Conservation (phyloP, 2,113 vertebrate species). For the Spilogale gracilis region DNA sequence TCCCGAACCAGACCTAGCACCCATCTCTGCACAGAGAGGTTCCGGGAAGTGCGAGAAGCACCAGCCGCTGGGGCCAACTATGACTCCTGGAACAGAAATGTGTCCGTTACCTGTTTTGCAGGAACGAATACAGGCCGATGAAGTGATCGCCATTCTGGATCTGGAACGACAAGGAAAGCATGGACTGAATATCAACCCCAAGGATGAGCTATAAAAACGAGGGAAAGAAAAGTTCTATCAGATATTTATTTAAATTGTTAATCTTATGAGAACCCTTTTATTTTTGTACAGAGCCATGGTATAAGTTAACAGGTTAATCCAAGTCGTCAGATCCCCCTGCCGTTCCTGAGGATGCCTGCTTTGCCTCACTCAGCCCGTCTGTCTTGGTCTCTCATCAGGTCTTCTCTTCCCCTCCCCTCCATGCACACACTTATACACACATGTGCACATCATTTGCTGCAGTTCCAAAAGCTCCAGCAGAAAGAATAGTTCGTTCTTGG, state of each 20-base stretch:
- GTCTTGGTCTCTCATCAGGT: neutral
- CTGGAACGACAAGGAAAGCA: constrained; percentile 86
- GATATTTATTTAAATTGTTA: constrained; percentile 97
- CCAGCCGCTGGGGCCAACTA: neutral
- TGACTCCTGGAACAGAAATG: neutral
- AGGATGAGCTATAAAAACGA: constrained; percentile 94
- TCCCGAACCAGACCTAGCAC: neutral
- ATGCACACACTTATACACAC: neutral
- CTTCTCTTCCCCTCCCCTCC: neutral
- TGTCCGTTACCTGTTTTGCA: constrained; percentile 79
- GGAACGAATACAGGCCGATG: constrained; percentile 97
- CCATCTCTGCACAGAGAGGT: neutral
- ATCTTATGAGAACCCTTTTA: constrained; percentile 94
- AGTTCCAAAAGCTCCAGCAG: neutral
- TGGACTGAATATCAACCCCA: constrained; percentile 93
- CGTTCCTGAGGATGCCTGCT: neutral
- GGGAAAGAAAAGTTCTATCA: constrained; percentile 83
- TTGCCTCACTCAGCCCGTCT: neutral
- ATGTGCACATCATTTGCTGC: neutral
- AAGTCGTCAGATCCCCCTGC: constrained; percentile 57
- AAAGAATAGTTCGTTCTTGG: neutral
- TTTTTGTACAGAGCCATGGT: constrained; percentile 95
- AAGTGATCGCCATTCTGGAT: constrained; percentile 93
- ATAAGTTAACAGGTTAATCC: constrained; percentile 87
- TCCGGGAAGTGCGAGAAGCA: constrained; percentile 26